Percentiles rank a stretch among this genome's conserved stretches.
These are phyloP conservation scores for Crocodylus rhombifer DNA, from an alignment of 2,797 vertebrate genomes.

Conservation along the genomic window DNA sequence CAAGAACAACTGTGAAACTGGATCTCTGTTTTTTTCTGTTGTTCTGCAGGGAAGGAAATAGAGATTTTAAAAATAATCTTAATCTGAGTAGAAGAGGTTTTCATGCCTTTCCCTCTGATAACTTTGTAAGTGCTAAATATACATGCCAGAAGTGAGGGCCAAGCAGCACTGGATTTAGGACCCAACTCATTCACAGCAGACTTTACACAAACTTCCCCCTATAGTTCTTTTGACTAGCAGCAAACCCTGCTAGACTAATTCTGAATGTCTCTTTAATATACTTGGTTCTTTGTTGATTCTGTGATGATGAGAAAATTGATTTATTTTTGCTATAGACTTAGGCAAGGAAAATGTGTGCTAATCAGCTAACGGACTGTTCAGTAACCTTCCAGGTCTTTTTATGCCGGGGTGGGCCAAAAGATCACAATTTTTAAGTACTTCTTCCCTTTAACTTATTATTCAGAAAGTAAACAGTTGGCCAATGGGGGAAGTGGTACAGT, in stretches of 20 bases:
- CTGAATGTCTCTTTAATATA: neutral
- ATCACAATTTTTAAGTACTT: neutral
- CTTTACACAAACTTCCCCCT: neutral
- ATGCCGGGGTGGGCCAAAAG: neutral
- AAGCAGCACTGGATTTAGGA: neutral
- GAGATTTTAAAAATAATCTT: neutral
- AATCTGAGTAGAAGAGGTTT: too few species aligned
- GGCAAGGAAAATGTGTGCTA: neutral
- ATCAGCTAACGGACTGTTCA: neutral
- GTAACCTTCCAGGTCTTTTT: neutral
- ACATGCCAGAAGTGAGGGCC: too few species aligned
- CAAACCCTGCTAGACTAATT: neutral
- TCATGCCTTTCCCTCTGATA: too few species aligned
- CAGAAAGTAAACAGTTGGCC: neutral
- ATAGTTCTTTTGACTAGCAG: neutral
- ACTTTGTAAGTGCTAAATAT: too few species aligned
- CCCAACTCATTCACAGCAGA: neutral
- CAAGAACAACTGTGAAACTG: neutral
- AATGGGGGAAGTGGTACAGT: neutral
- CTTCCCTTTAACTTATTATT: neutral
- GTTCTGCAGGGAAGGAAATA: neutral
- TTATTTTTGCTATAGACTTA: neutral
- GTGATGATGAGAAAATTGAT: neutral
- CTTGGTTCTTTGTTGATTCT: neutral
- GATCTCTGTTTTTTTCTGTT: neutral